Percentiles rank a stretch among this genome's conserved stretches.
Conservation (phyloP, 2,888 invertebrate genomes). For the Drosophila ustulata region DNA sequence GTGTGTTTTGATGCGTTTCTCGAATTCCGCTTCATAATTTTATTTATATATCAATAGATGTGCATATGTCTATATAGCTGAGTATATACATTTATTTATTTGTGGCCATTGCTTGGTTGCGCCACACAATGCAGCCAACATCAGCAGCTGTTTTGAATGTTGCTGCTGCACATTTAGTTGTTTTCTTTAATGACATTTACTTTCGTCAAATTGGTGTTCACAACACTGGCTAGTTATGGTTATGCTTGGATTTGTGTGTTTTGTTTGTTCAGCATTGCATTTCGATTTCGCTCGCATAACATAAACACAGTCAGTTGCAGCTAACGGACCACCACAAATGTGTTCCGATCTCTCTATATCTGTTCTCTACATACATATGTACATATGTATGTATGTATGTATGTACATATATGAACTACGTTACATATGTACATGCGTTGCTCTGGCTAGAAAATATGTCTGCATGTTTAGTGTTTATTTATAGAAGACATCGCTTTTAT, state of each 20-base stretch:
- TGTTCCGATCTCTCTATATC: background rate
- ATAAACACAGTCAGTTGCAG: background rate
- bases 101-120: conserved; percentile 12
- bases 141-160: background rate
- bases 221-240: conserved; percentile 3
- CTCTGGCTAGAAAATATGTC: conserved; percentile 10
- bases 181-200: conserved; percentile 34
- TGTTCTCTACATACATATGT: background rate
- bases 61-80: background rate
- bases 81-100: conserved; percentile 22
- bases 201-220: background rate
- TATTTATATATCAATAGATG: background rate
- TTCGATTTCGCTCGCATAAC: background rate
- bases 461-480: conserved; percentile 50
- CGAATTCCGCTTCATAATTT: no score
- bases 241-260: background rate
- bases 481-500: conserved; percentile 63
- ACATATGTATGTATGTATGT: conserved; percentile 17
- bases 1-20: background rate
- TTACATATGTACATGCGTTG: conserved; percentile 10
- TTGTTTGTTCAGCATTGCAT: background rate
- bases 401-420: conserved; percentile 17
- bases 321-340: background rate
- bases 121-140: conserved; percentile 10
- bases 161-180: conserved; percentile 23